Percentiles rank a stretch among this genome's conserved stretches.
Conservation (phyloP, 2,113 vertebrate genomes). For the Ochotona curzoniae region DNA sequence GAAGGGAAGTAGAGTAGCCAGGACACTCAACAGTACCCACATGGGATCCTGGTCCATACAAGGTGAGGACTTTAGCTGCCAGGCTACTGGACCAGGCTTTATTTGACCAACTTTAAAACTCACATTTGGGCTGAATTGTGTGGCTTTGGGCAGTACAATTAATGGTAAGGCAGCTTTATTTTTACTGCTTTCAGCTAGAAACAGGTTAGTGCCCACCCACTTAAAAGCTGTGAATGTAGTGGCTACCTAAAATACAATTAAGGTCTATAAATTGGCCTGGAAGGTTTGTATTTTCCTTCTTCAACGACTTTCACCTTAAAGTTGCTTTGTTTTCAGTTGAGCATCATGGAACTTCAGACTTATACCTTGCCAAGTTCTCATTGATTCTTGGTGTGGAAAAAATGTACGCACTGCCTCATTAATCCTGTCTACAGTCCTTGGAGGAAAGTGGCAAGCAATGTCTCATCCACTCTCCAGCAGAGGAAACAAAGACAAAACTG, state of each 20-base stretch:
- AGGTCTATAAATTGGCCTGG: not conserved
- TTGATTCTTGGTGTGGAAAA: conserved; percentile 76
- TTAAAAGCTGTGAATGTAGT: not conserved
- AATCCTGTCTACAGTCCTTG: conserved; percentile 59
- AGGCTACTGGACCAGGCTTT: no score
- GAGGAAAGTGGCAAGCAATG: conserved; percentile 53
- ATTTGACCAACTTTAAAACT: not conserved
- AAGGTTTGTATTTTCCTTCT: conserved; percentile 2
- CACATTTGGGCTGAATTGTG: not conserved
- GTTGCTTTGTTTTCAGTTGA: conserved; percentile 70
- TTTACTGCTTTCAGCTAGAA: conserved; percentile 44
- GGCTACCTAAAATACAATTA: not conserved
- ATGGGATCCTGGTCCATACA: no score
- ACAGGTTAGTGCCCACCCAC: not conserved
- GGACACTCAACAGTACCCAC: no score
- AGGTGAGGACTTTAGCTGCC: no score
- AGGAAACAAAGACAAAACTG: conserved; percentile 61
- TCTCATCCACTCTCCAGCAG: conserved; percentile 40
- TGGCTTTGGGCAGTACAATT: not conserved
- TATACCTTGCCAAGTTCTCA: conserved; percentile 57
- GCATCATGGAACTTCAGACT: conserved; percentile 52
- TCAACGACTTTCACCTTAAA: conserved; percentile 61
- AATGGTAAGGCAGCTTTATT: not conserved
- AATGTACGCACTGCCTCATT: conserved; percentile 70
- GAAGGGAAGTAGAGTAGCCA: no score